Conservation (phyloP, 2,113 vertebrate genomes). For the Pongo pygmaeus region DNA sequence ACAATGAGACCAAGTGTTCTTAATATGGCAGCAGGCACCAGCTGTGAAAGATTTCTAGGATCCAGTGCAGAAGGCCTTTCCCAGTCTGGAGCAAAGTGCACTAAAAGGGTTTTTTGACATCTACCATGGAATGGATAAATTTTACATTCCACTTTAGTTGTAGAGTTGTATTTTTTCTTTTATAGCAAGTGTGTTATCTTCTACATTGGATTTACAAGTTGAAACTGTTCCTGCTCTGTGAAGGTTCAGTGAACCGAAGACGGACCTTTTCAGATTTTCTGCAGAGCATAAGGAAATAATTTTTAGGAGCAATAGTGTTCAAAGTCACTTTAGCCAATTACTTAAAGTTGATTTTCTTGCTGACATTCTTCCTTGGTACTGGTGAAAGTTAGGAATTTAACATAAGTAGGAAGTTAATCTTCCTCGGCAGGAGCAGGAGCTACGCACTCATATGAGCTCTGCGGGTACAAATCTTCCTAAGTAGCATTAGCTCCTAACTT, state of each 20-base stretch:
- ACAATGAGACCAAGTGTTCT: fast-evolving
- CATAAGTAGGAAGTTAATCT: fast-evolving
- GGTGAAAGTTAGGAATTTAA: not conserved
- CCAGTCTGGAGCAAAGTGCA: fast-evolving
- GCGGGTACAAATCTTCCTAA: fast-evolving
- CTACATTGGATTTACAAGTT: fast-evolving
- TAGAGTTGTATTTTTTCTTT: not conserved
- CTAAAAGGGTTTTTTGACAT: fast-evolving
- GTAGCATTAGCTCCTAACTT: fast-evolving
- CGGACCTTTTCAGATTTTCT: too few relatives aligned
- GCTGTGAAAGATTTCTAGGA: fast-evolving
- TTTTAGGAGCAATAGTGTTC: fast-evolving
- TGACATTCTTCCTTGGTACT: fast-evolving
- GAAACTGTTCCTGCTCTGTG: fast-evolving
- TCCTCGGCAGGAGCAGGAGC: fast-evolving
- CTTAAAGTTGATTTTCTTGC: fast-evolving
- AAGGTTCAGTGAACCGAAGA: fast-evolving
- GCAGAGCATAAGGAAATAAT: fast-evolving
- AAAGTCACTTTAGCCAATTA: fast-evolving
- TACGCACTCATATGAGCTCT: fast-evolving
- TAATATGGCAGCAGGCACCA: fast-evolving
- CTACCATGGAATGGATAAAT: fast-evolving
- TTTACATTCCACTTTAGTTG: fast-evolving
- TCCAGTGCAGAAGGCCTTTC: fast-evolving
- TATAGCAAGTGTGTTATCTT: not conserved